These are phyloP conservation scores for Apamea crenata DNA, from an alignment of 2,888 invertebrate genomes.

Conservation along the genomic window DNA sequence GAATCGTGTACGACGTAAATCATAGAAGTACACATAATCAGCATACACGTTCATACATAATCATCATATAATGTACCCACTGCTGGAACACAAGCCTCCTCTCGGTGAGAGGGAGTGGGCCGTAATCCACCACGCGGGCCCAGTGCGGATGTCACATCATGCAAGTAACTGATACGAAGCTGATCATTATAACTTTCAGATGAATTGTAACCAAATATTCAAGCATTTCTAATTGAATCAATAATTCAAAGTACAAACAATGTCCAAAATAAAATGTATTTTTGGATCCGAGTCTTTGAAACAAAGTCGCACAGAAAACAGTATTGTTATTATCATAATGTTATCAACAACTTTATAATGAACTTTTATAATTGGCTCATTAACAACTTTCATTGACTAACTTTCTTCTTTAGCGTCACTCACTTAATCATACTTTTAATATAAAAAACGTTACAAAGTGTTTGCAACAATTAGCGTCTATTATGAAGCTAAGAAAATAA, in stretches of 20 bases:
- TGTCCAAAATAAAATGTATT: slow-evolving; percentile 10
- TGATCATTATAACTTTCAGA: neutral
- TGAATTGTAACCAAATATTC: neutral
- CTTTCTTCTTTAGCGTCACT: slow-evolving; percentile 26
- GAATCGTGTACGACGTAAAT: no score
- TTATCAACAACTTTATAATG: slow-evolving; percentile 42
- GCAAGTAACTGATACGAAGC: no score
- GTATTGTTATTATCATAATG: slow-evolving; percentile 30
- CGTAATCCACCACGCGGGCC: no score
- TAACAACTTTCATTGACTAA: slow-evolving; percentile 29
- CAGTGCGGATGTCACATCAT: no score
- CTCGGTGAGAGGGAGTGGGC: no score
- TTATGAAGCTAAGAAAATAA: neutral
- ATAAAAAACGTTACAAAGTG: slow-evolving; percentile 25
- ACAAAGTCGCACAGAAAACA: slow-evolving; percentile 30
- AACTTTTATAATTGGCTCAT: slow-evolving; percentile 48
- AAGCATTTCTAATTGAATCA: neutral
- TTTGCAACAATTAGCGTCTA: slow-evolving; percentile 29
- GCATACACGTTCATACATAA: no score
- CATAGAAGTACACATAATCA: no score
- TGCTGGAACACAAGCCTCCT: no score
- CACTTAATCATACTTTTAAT: slow-evolving; percentile 43
- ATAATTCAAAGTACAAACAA: neutral
- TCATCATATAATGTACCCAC: no score
- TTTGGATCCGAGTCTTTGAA: slow-evolving; percentile 3